Evolutionary conservation across 2,113 vertebrate genomes (phyloP).

Genomic region (Oryzias javanicus): DNA sequence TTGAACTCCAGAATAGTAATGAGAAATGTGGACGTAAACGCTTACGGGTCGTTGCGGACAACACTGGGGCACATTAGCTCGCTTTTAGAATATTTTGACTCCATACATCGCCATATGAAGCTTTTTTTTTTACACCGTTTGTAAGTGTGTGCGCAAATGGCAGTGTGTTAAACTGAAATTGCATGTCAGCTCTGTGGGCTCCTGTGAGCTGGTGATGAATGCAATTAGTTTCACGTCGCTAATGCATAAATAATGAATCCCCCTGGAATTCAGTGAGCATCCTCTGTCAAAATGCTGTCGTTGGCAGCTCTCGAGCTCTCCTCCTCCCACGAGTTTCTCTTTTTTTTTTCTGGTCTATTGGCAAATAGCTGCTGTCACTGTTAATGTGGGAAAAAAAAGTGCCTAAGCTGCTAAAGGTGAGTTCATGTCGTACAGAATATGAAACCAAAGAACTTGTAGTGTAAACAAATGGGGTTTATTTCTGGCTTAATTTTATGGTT

Average conservation of each 20-base stretch:
- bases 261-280: conserved; percentile 27
- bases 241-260: conserved; percentile 72
- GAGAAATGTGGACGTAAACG: not conserved
- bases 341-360: not conserved
- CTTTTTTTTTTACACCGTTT: conserved; percentile 1
- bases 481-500: too few relatives aligned
- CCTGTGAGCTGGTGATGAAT: conserved; percentile 54
- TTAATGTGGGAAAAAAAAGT: conserved; percentile 10
- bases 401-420: conserved; percentile 1
- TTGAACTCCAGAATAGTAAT: conserved; percentile 20
- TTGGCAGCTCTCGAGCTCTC: conserved; percentile 15
- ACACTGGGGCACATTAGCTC: not conserved
- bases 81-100: not conserved
- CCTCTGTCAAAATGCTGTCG: conserved; percentile 52
- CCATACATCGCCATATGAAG: not conserved
- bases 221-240: conserved; percentile 70
- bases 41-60: not conserved
- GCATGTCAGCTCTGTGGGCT: conserved; percentile 44
- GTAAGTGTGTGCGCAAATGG: conserved; percentile 47
- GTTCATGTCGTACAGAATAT: not conserved
- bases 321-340: conserved; percentile 26
- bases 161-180: conserved; percentile 40
- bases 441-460: too few relatives aligned
- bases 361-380: conserved; percentile 27
- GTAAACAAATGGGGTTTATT: too few relatives aligned